Evolutionary conservation across 2,797 vertebrate genomes (phyloP).

Genomic region (Capromys pilorides): DNA sequence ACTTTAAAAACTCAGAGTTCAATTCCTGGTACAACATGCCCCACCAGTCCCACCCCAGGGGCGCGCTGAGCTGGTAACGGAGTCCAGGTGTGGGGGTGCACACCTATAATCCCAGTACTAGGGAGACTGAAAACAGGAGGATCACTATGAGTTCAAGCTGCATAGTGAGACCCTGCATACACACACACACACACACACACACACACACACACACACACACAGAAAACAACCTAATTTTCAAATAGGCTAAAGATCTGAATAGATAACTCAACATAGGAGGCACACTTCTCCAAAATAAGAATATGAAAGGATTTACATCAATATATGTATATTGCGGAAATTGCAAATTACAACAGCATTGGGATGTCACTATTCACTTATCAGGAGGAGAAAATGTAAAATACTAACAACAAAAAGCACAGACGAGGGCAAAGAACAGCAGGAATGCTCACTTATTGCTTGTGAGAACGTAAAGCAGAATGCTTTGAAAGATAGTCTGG

Average conservation of each 20-base stretch:
- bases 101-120: too few relatives aligned
- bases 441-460: not conserved
- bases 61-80: too few relatives aligned
- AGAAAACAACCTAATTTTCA: not conserved
- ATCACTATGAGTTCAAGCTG: too few relatives aligned
- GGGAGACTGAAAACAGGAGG: too few relatives aligned
- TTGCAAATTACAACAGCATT: not conserved
- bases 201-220: too few relatives aligned
- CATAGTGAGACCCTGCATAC: too few relatives aligned
- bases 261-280: not conserved
- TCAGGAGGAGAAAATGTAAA: not conserved
- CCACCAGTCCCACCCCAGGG: too few relatives aligned
- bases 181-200: too few relatives aligned
- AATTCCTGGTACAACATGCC: too few relatives aligned
- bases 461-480: not conserved
- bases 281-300: not conserved
- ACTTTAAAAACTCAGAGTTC: not conserved
- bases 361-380: not conserved
- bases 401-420: not conserved
- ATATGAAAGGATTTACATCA: not conserved
- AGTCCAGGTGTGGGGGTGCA: too few relatives aligned
- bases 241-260: not conserved
- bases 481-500: not conserved
- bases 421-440: not conserved
- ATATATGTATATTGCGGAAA: not conserved